These are phyloP conservation scores for Brenthis ino DNA, from an alignment of 2,888 invertebrate species.

Conservation along the genomic window DNA sequence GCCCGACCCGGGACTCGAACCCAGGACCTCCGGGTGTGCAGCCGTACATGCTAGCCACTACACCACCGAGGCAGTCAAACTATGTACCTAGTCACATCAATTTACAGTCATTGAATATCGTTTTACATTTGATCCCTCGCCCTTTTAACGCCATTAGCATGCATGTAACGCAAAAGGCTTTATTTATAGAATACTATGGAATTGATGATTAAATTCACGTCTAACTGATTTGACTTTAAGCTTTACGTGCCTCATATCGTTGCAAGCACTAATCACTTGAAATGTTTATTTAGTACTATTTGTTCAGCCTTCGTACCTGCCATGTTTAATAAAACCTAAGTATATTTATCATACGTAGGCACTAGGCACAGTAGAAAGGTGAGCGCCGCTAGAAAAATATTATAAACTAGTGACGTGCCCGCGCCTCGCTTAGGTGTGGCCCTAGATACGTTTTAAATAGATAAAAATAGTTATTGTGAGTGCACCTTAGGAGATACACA, in stretches of 20 bases:
- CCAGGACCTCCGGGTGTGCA: too few species aligned
- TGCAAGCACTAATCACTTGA: slow-evolving; percentile 12
- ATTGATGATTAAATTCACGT: slow-evolving; percentile 29
- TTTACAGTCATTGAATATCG: slow-evolving; percentile 1
- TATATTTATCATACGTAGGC: too few species aligned
- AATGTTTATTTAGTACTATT: slow-evolving; percentile 12
- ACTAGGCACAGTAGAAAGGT: too few species aligned
- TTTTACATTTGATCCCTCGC: slow-evolving; percentile 15
- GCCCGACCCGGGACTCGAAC: too few species aligned
- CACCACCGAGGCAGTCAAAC: neutral
- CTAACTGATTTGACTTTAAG: slow-evolving; percentile 26
- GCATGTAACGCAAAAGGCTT: slow-evolving; percentile 18
- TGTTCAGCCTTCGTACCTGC: neutral
- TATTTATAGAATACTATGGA: slow-evolving; percentile 21
- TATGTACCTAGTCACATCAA: neutral
- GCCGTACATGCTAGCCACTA: too few species aligned
- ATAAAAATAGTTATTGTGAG: too few species aligned
- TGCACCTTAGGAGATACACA: too few species aligned
- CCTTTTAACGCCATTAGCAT: slow-evolving; percentile 24
- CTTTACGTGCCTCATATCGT: slow-evolving; percentile 19
- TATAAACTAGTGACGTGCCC: too few species aligned
- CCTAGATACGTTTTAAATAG: too few species aligned
- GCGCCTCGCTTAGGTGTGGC: too few species aligned
- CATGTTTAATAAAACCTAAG: neutral
- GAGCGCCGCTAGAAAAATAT: too few species aligned